Evolutionary conservation across 2,113 vertebrate species (phyloP).

Genomic region (Zosterops japonicus): DNA sequence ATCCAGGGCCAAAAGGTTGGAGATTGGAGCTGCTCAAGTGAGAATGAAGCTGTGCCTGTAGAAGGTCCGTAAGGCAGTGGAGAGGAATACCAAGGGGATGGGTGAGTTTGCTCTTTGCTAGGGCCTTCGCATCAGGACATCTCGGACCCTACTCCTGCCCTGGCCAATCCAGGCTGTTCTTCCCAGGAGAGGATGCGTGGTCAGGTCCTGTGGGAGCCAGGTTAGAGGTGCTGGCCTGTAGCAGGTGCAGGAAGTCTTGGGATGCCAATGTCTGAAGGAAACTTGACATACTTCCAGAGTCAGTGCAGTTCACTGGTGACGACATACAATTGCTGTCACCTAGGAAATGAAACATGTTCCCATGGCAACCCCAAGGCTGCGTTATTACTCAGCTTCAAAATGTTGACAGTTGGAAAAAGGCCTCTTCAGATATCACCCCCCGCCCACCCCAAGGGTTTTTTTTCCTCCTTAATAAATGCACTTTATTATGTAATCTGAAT

Average conservation of each 20-base stretch:
- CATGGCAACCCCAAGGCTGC: conserved; percentile 75
- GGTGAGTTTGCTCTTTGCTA: neutral
- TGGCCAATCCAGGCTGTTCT: neutral
- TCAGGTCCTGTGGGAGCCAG: rapidly evolving
- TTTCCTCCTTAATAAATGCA: neutral
- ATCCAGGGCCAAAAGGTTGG: neutral
- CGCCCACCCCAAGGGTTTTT: neutral
- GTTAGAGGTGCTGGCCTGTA: rapidly evolving
- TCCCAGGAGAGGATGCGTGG: neutral
- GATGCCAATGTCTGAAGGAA: neutral
- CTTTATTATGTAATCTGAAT: conserved; percentile 29
- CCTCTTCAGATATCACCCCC: neutral
- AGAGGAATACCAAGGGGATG: neutral
- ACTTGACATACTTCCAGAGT: conserved; percentile 50
- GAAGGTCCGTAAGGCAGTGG: neutral
- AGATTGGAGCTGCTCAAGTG: neutral
- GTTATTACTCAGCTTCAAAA: conserved; percentile 68
- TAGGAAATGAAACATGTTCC: conserved; percentile 77
- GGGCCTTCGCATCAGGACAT: neutral
- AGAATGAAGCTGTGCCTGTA: neutral
- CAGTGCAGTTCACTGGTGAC: conserved; percentile 68
- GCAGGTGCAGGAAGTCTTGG: neutral
- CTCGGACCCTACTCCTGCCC: neutral
- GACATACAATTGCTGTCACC: conserved; percentile 73
- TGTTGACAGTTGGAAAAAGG: conserved; percentile 63